These are phyloP conservation scores for Xiphias gladius DNA, from an alignment of 2,113 vertebrate genomes.

Conservation along the genomic window DNA sequence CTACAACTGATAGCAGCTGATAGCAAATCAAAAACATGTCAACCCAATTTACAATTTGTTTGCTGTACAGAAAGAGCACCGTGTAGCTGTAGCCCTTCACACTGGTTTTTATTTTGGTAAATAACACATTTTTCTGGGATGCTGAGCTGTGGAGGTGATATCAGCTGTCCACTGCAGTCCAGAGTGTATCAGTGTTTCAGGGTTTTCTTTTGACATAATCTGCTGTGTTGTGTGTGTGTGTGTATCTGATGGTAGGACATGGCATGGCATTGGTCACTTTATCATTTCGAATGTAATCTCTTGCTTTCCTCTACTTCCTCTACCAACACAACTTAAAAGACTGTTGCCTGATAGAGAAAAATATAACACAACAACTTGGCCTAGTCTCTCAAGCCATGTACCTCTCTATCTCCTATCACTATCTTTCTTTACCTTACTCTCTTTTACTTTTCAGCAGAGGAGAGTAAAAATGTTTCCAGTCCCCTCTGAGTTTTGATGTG, in stretches of 20 bases:
- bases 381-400: conserved; percentile 33
- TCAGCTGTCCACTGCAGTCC: conserved; percentile 57
- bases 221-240: conserved; percentile 42
- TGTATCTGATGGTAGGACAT: conserved; percentile 72
- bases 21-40: neutral
- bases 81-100: conserved; percentile 2
- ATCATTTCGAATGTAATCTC: conserved; percentile 73
- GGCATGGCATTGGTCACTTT: conserved; percentile 56
- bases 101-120: conserved; percentile 4
- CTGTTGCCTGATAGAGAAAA: conserved; percentile 51
- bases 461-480: conserved; percentile 52
- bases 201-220: conserved; percentile 61
- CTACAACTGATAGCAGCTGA: neutral
- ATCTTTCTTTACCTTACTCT: conserved; percentile 39
- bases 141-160: conserved; percentile 29
- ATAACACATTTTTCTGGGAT: neutral
- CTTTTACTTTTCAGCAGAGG: conserved; percentile 21
- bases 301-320: conserved; percentile 46
- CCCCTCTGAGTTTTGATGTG: conserved; percentile 31
- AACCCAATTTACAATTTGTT: neutral
- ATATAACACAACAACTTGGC: conserved; percentile 55
- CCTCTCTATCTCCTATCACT: conserved; percentile 51
- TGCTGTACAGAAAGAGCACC: neutral
- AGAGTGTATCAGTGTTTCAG: conserved; percentile 58
- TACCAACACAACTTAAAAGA: conserved; percentile 57